These are phyloP conservation scores for Trichosurus vulpecula DNA, from an alignment of 2,797 vertebrate species.

Conservation along the genomic window DNA sequence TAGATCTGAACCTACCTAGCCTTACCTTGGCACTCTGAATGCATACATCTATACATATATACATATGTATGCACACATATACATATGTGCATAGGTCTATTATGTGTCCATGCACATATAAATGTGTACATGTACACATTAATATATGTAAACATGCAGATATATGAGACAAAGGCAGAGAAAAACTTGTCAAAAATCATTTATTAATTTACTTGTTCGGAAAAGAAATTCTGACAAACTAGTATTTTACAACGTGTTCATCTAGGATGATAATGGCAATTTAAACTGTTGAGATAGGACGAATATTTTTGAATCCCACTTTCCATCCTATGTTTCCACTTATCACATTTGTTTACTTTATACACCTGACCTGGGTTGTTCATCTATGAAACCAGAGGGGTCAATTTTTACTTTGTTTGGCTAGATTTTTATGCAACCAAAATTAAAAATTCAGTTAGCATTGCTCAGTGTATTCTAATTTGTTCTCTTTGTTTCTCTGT, in stretches of 20 bases:
- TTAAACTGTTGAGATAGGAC: not conserved
- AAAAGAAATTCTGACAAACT: not conserved
- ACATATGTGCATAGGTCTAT: not conserved
- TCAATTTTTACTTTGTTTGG: not conserved
- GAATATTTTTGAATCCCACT: conserved; percentile 23
- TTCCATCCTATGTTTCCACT: not conserved
- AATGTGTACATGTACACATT: not conserved
- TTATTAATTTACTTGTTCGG: not conserved
- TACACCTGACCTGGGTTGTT: not conserved
- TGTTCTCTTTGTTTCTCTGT: not conserved
- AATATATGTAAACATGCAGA: not conserved
- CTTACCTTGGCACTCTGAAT: not conserved
- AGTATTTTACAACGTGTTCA: conserved; percentile 9
- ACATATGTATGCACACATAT: not conserved
- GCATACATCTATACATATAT: too few species aligned
- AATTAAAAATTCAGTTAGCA: conserved; percentile 12
- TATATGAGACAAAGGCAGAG: not conserved
- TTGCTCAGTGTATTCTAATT: not conserved
- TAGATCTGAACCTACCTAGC: not conserved
- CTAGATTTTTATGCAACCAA: not conserved
- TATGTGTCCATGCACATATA: not conserved
- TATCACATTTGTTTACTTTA: conserved; percentile 5
- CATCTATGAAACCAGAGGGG: not conserved
- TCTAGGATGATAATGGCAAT: not conserved
- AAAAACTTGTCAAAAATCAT: not conserved